phyloP scores from a whole-genome alignment of 2,888 invertebrate species.

The Himalopsyche kuldschensis region DNA sequence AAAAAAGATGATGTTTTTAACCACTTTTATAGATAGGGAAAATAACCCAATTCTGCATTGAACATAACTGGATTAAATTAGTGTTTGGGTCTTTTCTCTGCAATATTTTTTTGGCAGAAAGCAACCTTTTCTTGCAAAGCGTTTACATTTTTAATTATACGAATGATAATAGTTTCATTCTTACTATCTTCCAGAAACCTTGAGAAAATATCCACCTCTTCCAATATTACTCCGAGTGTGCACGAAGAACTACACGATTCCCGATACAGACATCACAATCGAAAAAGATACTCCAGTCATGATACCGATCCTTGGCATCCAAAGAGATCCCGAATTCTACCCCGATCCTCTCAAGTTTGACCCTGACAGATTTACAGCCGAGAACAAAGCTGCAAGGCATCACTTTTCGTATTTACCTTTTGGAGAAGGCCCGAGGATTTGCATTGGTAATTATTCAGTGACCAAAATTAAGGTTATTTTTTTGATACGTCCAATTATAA shows the following conservation, averaged over 20 bases:
- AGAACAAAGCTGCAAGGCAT: slow-evolving; percentile 42
- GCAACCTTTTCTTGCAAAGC: neutral
- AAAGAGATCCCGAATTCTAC: slow-evolving; percentile 44
- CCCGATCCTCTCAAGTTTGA: slow-evolving; percentile 46
- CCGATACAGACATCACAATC: slow-evolving; percentile 41
- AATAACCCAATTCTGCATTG: too few species aligned
- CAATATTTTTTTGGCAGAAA: too few species aligned
- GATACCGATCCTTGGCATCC: slow-evolving; percentile 45
- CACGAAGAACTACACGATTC: slow-evolving; percentile 42
- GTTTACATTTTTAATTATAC: neutral
- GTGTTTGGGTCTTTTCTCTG: too few species aligned
- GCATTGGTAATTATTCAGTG: slow-evolving; percentile 40
- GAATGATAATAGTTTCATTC: neutral
- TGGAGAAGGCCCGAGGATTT: slow-evolving; percentile 43
- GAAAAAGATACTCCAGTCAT: slow-evolving; percentile 44
- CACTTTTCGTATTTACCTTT: slow-evolving; percentile 42
- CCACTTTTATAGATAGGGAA: too few species aligned
- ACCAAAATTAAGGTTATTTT: neutral
- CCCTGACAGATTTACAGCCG: slow-evolving; percentile 45
- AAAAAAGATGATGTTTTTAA: too few species aligned
- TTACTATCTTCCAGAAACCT: slow-evolving; percentile 43
- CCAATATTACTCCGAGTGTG: slow-evolving; percentile 41
- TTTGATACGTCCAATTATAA: neutral
- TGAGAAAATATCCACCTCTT: slow-evolving; percentile 47
- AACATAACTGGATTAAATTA: too few species aligned